These are phyloP conservation scores for Ctenoplectra terminalis DNA, from an alignment of 1,140 invertebrate species.

Conservation along the genomic window DNA sequence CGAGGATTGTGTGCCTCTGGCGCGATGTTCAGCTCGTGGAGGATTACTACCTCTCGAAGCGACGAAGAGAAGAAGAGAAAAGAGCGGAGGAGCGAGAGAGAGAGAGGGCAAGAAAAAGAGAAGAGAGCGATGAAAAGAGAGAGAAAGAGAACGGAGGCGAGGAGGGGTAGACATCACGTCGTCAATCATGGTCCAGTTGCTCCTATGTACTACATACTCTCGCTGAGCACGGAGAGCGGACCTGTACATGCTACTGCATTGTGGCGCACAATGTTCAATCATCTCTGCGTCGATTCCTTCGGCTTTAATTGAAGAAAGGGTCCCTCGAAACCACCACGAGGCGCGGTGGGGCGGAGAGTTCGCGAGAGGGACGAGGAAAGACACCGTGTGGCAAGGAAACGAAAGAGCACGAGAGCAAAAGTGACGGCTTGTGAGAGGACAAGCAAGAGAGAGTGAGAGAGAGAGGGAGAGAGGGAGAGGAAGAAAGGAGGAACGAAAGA, in stretches of 20 bases:
- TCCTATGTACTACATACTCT: slow-evolving; percentile 72
- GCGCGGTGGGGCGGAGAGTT: slow-evolving; percentile 29
- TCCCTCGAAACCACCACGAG: slow-evolving; percentile 45
- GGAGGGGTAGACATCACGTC: slow-evolving; percentile 72
- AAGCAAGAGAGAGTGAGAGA: slow-evolving; percentile 9
- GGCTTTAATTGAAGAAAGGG: slow-evolving; percentile 77
- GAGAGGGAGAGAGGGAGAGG: slow-evolving; percentile 22
- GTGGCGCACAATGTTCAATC: slow-evolving; percentile 75
- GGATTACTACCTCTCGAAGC: slow-evolving; percentile 73
- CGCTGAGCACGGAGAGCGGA: slow-evolving; percentile 50
- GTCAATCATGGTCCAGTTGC: slow-evolving; percentile 80
- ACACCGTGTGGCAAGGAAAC: neutral
- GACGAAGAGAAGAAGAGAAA: slow-evolving; percentile 25
- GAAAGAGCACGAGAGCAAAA: slow-evolving; percentile 2
- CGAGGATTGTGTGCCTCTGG: slow-evolving; percentile 71
- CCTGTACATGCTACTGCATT: slow-evolving; percentile 73
- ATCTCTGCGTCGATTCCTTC: slow-evolving; percentile 70
- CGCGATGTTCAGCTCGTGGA: slow-evolving; percentile 73
- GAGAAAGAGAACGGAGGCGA: slow-evolving; percentile 54
- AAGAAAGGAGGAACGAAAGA: slow-evolving; percentile 29
- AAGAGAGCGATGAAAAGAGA: slow-evolving; percentile 43
- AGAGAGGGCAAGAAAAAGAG: slow-evolving; percentile 21
- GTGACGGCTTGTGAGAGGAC: slow-evolving; percentile 5
- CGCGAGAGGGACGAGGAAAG: slow-evolving; percentile 22
- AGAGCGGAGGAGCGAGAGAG: slow-evolving; percentile 36